phyloP scores from a whole-genome alignment of 2,888 invertebrate genomes.

The Parthenolecanium corni region DNA sequence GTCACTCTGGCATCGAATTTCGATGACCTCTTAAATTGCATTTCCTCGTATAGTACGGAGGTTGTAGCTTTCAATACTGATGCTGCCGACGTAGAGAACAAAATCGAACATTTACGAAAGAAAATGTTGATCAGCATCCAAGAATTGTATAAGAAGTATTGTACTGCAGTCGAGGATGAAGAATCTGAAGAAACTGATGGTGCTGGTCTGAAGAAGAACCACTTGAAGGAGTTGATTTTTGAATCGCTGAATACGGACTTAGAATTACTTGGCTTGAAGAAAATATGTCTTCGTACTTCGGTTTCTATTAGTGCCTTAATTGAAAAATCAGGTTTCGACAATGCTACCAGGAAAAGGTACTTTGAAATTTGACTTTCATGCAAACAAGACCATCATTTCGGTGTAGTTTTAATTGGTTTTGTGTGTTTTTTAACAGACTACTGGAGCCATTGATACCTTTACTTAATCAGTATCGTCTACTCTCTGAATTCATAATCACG shows the following conservation, averaged over 20 bases:
- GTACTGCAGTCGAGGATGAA: conserved; percentile 37
- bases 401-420: not conserved
- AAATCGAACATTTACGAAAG: conserved; percentile 43
- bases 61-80: conserved; percentile 32
- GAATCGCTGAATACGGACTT: conserved; percentile 52
- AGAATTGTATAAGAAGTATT: conserved; percentile 46
- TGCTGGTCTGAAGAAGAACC: conserved; percentile 46
- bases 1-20: not conserved
- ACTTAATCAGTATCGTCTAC: conserved; percentile 60
- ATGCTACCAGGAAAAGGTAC: not conserved
- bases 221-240: conserved; percentile 54
- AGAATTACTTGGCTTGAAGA: conserved; percentile 45
- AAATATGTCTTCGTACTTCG: conserved; percentile 35
- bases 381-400: not conserved
- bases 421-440: conserved; percentile 37
- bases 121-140: conserved; percentile 47
- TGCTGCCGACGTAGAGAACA: conserved; percentile 34
- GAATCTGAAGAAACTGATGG: conserved; percentile 40
- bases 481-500: conserved; percentile 67
- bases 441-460: conserved; percentile 51
- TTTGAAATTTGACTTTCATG: not conserved
- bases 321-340: not conserved
- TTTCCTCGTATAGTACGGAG: conserved; percentile 32
- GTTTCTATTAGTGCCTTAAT: conserved; percentile 2
- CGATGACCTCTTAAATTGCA: not conserved